phyloP scores from a whole-genome alignment of 2,888 invertebrate species.

The Ashinkailepas kermadecensis region DNA sequence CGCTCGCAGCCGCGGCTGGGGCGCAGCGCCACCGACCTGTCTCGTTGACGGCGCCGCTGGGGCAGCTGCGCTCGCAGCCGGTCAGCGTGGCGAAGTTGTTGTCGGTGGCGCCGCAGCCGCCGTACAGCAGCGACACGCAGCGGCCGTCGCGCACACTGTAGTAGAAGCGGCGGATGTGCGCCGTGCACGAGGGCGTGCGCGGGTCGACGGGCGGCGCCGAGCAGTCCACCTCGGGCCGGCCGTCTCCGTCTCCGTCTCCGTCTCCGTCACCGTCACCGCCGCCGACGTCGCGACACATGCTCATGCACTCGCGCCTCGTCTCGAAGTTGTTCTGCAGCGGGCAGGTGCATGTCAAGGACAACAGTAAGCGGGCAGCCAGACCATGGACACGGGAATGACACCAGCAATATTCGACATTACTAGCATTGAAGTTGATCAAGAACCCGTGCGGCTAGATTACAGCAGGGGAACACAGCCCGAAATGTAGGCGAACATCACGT shows the following conservation, averaged over 20 bases:
- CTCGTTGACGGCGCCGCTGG: neutral
- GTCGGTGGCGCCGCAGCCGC: slow-evolving; percentile 2
- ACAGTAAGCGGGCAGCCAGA: too few relatives aligned
- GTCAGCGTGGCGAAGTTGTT: slow-evolving; percentile 28
- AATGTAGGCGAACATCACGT: too few relatives aligned
- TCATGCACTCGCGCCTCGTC: slow-evolving; percentile 37
- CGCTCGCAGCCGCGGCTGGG: neutral
- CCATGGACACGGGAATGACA: too few relatives aligned
- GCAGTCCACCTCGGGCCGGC: neutral
- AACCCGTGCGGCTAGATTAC: too few relatives aligned
- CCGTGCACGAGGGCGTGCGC: neutral
- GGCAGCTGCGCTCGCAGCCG: slow-evolving; percentile 7
- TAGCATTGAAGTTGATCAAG: too few relatives aligned
- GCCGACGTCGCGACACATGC: slow-evolving; percentile 30
- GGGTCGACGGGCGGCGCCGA: neutral
- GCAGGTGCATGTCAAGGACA: too few relatives aligned
- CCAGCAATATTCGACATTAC: too few relatives aligned
- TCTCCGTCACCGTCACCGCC: neutral
- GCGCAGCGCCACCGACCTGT: neutral
- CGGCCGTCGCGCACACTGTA: neutral
- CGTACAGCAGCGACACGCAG: neutral
- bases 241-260: neutral
- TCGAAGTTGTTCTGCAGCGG: slow-evolving; percentile 40
- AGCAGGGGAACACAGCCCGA: too few relatives aligned
- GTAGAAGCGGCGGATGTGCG: neutral